These are phyloP conservation scores for Nasonia oneida DNA, from an alignment of 2,888 invertebrate genomes.

Conservation along the genomic window DNA sequence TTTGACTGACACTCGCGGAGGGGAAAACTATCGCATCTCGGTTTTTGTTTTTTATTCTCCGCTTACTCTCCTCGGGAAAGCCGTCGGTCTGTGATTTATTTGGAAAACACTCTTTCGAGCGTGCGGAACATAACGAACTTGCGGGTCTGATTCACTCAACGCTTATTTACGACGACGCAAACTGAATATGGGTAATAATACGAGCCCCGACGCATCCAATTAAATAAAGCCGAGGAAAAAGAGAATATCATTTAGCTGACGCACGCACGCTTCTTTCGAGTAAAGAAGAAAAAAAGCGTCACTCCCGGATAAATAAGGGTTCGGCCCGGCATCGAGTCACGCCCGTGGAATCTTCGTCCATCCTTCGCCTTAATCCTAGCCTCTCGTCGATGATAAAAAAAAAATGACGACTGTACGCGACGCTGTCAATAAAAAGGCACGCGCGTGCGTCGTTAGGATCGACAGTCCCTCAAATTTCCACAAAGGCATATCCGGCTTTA, in stretches of 20 bases:
- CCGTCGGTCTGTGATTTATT: constrained; percentile 45
- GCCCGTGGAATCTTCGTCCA: background rate
- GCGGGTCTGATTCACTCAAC: background rate
- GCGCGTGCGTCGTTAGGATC: constrained; percentile 11
- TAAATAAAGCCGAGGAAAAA: background rate
- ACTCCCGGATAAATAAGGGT: constrained; percentile 16
- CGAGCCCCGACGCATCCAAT: background rate
- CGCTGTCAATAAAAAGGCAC: background rate
- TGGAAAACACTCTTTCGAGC: constrained; percentile 21
- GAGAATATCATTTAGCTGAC: background rate
- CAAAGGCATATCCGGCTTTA: constrained; percentile 16
- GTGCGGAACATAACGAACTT: background rate
- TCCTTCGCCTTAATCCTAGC: background rate
- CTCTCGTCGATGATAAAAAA: constrained; percentile 16
- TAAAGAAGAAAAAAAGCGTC: background rate
- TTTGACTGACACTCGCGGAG: background rate
- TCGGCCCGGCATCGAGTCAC: background rate
- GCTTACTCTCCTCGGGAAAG: background rate
- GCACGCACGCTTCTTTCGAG: background rate
- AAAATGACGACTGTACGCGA: background rate
- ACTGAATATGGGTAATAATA: background rate
- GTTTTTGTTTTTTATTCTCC: background rate
- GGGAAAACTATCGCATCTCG: background rate
- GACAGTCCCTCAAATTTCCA: constrained; percentile 25
- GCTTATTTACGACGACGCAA: background rate